Base-by-base conservation (phyloP, 2,113 vertebrate genomes). In the Apteryx owenii region DNA sequence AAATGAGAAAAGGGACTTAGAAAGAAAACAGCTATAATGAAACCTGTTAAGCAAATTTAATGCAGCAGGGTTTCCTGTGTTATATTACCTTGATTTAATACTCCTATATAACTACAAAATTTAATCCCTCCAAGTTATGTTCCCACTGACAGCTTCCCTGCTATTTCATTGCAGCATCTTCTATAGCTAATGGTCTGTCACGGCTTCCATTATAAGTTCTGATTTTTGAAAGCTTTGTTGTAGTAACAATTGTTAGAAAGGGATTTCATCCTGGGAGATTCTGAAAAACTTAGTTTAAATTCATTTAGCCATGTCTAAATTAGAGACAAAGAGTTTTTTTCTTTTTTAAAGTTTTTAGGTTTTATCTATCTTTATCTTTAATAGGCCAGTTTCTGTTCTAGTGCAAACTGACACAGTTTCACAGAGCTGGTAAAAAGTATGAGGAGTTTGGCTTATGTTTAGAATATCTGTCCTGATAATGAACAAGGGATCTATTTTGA, bases 171-270 rank as follows among this genome's bases (percentile, higher is more conserved):
- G 54, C 7, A 21, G 22, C 66, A 80, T 90, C 89, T 70, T 68
- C 90, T 95, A 31, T 65, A 87, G 84, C 95, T 97, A 95, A 97
- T 95, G 85, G 50, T 82, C 91, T 95, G 58, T 95, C 75, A 75
- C 86, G 96, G 56, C 58, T 93, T 93, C 23, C 78, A 73, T 66
- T 90, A 7, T 66, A 90, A 69, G 50, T 84, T 88, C 69, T 2
- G 46, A 95, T 95, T 95, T 96, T 79, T 94, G 69, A 93, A 93
- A 80, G 64, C 51, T 89, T 89, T 96, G 76, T 88, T 89, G 76
- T 80, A 92, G 64, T 77, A 94, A 79, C 62, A 89, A 86, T 82
- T 87, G 44, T 93, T 77, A 82, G 66, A 93, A 90, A 71, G 48
- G 20, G 78, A 79, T 82, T 90, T 96, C 53, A 77, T 87, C 89